Percentiles rank a stretch among this genome's conserved stretches.
Evolutionary conservation across 2,888 invertebrate species (phyloP).

Genomic region (Serrognathus titanus): DNA sequence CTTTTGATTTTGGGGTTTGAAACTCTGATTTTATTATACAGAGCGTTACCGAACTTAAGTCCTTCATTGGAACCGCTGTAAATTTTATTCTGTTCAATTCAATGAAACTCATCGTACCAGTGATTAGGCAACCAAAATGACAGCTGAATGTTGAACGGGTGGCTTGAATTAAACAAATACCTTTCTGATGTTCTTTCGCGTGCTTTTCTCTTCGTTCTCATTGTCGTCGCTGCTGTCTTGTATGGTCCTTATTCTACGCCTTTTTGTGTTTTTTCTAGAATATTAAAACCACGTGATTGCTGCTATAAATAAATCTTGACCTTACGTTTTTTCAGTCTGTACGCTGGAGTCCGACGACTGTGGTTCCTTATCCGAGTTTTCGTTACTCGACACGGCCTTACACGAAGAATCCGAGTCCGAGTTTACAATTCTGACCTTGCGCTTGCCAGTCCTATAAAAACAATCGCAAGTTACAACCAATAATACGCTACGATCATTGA

Average conservation of each 20-base stretch:
- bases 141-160: neutral
- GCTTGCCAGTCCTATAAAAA: conserved; percentile 21
- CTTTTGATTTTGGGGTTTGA: too few species aligned
- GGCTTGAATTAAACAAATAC: conserved; percentile 31
- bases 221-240: conserved; percentile 43
- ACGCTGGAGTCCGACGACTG: too few species aligned
- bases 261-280: conserved; percentile 11
- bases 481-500: neutral
- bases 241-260: conserved; percentile 39
- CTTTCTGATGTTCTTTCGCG: conserved; percentile 59
- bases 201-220: conserved; percentile 41
- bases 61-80: neutral
- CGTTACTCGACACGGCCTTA: conserved; percentile 5
- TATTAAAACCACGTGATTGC: too few species aligned
- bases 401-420: conserved; percentile 35
- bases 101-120: neutral
- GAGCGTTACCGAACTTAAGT: too few species aligned
- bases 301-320: too few species aligned
- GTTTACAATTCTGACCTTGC: conserved; percentile 24
- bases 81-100: neutral
- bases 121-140: neutral
- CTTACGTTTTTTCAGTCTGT: conserved; percentile 19
- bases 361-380: conserved; percentile 11
- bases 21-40: too few species aligned
- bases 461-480: neutral